phyloP scores from a whole-genome alignment of 2,888 invertebrate species.

The Gibbula magus region DNA sequence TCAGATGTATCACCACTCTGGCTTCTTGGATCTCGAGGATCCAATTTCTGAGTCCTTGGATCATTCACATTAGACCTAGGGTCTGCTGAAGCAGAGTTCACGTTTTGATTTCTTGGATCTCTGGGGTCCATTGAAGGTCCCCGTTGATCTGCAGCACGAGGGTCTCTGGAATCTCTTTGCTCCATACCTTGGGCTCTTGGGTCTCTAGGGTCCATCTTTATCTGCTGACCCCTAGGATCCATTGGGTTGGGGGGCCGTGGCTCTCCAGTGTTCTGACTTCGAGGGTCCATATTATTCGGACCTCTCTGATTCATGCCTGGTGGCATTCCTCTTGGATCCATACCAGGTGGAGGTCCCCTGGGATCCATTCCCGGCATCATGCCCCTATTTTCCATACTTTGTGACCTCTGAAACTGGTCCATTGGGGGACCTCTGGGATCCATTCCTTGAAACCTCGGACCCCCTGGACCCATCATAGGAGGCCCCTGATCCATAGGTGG shows the following conservation, averaged over 20 bases:
- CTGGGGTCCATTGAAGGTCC: background rate
- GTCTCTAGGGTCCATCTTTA: background rate
- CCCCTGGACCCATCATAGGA: slow-evolving; percentile 33
- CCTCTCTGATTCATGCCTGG: slow-evolving; percentile 2
- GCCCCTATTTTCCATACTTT: background rate
- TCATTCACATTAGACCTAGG: background rate
- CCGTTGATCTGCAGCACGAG: background rate
- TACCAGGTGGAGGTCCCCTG: background rate
- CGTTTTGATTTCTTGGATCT: background rate
- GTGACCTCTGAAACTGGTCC: background rate
- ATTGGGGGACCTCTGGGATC: slow-evolving; percentile 23
- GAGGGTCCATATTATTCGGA: background rate
- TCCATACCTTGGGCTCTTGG: background rate
- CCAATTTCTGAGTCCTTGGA: slow-evolving; percentile 1
- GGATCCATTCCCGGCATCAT: slow-evolving; percentile 6
- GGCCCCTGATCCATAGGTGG: background rate
- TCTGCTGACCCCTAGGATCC: slow-evolving; percentile 24
- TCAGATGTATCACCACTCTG: background rate
- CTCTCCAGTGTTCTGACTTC: background rate
- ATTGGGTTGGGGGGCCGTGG: slow-evolving; percentile 17
- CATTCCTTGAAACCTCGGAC: slow-evolving; percentile 33
- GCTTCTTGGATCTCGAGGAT: background rate
- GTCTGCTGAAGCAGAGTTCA: background rate
- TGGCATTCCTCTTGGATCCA: background rate
- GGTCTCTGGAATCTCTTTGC: slow-evolving; percentile 22